phyloP scores from a whole-genome alignment of 53 echinoderm and acorn worm genomes.

The Echinometra lucunter region DNA sequence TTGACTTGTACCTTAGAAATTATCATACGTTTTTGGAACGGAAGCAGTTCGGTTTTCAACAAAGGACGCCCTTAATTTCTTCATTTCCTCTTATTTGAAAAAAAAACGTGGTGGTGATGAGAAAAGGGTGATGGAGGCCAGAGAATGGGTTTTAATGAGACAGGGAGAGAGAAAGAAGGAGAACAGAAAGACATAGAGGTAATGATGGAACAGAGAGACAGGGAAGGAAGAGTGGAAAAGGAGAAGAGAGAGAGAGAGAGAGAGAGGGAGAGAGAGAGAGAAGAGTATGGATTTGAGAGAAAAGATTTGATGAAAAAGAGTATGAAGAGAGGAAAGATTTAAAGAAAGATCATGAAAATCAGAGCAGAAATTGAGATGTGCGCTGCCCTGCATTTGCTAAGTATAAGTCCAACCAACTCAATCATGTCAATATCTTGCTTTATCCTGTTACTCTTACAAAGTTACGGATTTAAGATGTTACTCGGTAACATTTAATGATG shows the following conservation, averaged over 20 bases:
- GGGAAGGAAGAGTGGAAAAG: not conserved
- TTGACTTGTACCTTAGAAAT: not conserved
- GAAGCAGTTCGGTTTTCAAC: conserved; percentile 35
- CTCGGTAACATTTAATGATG: too few relatives aligned
- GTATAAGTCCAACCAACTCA: too few relatives aligned
- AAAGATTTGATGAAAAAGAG: too few relatives aligned
- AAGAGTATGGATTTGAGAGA: too few relatives aligned
- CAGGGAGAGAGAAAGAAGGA: not conserved
- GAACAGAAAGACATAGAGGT: not conserved
- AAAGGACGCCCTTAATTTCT: conserved; percentile 36
- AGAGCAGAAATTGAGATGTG: too few relatives aligned
- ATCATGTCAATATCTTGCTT: too few relatives aligned
- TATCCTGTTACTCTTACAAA: too few relatives aligned
- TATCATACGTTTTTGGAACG: conserved; percentile 6
- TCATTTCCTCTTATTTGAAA: conserved; percentile 37
- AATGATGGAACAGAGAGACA: not conserved
- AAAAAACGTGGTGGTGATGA: not conserved
- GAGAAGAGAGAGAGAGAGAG: not conserved
- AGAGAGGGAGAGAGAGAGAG: not conserved
- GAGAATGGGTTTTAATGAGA: not conserved
- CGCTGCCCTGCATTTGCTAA: too few relatives aligned
- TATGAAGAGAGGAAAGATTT: too few relatives aligned
- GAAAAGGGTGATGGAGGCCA: not conserved
- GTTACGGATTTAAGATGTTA: too few relatives aligned
- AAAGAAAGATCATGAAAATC: too few relatives aligned